Conservation (phyloP, 2,797 vertebrate species). For the Hafferia zeledoni region DNA sequence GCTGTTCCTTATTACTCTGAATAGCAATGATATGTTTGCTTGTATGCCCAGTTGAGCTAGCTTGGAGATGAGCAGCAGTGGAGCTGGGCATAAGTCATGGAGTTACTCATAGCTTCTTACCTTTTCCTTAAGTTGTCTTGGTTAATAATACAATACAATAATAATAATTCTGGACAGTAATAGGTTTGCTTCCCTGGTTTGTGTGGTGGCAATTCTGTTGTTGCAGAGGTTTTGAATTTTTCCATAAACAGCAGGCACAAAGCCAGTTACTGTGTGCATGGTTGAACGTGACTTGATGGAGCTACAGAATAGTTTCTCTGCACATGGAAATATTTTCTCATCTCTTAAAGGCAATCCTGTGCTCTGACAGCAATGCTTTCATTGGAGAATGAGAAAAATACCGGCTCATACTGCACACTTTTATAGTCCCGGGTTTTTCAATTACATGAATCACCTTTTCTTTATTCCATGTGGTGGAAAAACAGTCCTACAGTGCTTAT, state of each 20-base stretch:
- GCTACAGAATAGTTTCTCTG: not conserved
- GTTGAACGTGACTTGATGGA: not conserved
- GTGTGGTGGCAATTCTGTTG: not conserved
- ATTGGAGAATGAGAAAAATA: not conserved
- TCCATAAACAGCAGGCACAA: not conserved
- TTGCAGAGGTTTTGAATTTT: not conserved
- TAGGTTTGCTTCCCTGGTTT: not conserved
- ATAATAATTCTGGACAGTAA: not conserved
- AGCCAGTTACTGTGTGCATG: not conserved
- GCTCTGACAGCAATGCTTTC: not conserved
- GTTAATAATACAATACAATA: not conserved
- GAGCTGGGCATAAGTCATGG: not conserved
- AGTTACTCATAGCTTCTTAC: not conserved
- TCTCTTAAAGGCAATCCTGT: not conserved
- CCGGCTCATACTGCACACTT: not conserved
- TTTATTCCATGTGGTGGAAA: not conserved
- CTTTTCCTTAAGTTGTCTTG: not conserved
- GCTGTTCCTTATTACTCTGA: not conserved
- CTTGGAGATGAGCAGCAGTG: not conserved
- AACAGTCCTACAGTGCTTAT: not conserved
- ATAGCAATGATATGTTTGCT: not conserved
- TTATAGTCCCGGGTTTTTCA: not conserved
- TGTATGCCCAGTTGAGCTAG: rapidly evolving
- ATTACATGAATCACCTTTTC: not conserved
- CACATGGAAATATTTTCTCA: not conserved